Evolutionary conservation across 37 sponge, comb jelly and placozoan species (phyloP).

Genomic region (Spongilla lacustris): DNA sequence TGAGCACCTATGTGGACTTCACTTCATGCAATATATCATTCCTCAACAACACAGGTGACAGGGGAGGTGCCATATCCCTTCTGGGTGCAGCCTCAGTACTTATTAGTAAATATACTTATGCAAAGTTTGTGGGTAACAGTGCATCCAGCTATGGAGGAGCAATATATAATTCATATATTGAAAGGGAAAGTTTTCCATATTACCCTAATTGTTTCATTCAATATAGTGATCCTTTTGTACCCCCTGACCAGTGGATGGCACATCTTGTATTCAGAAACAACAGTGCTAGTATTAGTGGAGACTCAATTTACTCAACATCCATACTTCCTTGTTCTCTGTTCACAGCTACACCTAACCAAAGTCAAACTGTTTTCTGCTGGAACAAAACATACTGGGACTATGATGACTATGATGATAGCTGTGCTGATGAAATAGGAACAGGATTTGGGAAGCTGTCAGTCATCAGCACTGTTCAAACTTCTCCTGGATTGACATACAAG

Average conservation of each 20-base stretch:
- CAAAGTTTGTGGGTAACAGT: constrained; percentile 43
- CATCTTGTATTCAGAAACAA: constrained; percentile 44
- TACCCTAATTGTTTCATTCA: constrained; percentile 53
- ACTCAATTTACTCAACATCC: constrained; percentile 62
- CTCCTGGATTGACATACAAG: neutral
- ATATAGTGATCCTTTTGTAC: constrained; percentile 16
- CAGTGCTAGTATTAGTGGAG: neutral
- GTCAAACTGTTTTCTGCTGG: constrained; percentile 6
- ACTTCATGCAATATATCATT: constrained; percentile 8
- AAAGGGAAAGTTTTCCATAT: constrained; percentile 10
- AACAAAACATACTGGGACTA: neutral
- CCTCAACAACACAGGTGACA: constrained; percentile 22
- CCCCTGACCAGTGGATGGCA: constrained; percentile 37
- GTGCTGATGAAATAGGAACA: neutral
- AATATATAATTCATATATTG: constrained; percentile 34
- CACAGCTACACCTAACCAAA: no score
- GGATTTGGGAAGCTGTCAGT: neutral
- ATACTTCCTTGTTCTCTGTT: constrained; percentile 34
- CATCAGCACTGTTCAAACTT: neutral
- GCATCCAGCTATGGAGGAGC: constrained; percentile 53
- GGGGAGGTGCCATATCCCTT: constrained; percentile 58
- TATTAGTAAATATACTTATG: neutral
- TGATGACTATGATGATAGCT: neutral
- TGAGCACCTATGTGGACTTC: constrained; percentile 38
- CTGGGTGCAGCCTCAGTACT: constrained; percentile 29